phyloP scores from a whole-genome alignment of 37 sponge, comb jelly and placozoan genomes.

The Diacarnus erythraeanus region DNA sequence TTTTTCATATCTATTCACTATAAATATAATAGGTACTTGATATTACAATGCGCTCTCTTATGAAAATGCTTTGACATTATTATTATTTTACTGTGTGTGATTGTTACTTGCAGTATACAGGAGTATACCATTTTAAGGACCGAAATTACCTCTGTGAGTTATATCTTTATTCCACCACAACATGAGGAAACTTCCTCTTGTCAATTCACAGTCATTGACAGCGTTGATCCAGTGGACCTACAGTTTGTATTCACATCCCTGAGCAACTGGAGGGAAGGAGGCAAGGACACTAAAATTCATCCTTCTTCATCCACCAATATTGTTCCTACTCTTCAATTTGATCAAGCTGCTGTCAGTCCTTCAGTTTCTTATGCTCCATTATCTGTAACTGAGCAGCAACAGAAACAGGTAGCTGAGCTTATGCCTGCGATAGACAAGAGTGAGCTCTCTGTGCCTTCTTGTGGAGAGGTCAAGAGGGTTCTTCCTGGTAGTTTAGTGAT shows the following conservation, averaged over 20 bases:
- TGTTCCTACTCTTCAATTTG: background rate
- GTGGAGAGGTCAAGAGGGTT: background rate
- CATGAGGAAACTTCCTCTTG: background rate
- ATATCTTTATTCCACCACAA: too few species aligned
- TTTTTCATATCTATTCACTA: background rate
- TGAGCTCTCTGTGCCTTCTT: background rate
- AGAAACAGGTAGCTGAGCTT: background rate
- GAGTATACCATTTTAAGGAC: background rate
- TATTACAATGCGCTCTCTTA: too few species aligned
- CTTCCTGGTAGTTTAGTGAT: constrained; percentile 33
- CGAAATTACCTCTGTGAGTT: constrained; percentile 11
- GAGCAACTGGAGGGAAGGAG: constrained; percentile 69
- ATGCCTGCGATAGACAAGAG: background rate
- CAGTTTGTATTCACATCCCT: constrained; percentile 63
- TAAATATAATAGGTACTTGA: constrained; percentile 1
- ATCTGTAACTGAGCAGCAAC: background rate
- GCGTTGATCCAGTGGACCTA: constrained; percentile 44
- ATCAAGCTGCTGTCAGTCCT: background rate
- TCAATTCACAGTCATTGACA: constrained; percentile 68
- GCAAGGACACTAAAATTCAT: constrained; percentile 6
- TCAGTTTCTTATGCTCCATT: background rate
- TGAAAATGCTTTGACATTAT: too few species aligned
- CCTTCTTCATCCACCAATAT: background rate
- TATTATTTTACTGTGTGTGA: too few species aligned
- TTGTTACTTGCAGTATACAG: too few species aligned